Base-by-base conservation (phyloP, 2,888 invertebrate genomes). In the Atherix ibis region DNA sequence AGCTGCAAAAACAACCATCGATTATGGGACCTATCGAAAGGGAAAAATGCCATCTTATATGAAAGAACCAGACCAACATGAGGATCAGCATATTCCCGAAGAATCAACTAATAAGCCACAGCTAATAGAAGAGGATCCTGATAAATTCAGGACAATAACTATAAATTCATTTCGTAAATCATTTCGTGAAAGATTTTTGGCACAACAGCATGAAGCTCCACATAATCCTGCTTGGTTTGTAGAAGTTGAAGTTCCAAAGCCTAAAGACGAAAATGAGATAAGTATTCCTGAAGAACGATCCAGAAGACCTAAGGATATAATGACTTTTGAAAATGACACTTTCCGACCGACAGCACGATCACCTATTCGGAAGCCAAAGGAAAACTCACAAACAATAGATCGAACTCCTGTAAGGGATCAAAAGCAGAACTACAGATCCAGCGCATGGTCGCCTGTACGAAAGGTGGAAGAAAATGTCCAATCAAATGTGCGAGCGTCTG, bases 171-270 rank as follows among this genome's bases (percentile, higher is more conserved):
- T 57, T 35, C 56, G 58, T 9, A 57, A 54, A 40, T 58, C 60
- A 1, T 59, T 60, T 41, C 52, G 58, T 2, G 56, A 59, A 4
- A 52, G 51, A 17, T 46, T 60, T 34, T 33, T 58, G 31, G 46
- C 53, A 12, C 48, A 53, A 26, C 50, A 54, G 22, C 53, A 54
- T 12, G 51, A 58, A 13, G 47, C 49, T 4, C 52, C 54, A 0
- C 47, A 59, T 30, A 58, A 58, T 48, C 60, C 61, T 18, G 44
- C 60, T 34, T 59, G 59, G 59, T 59, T 59, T 39, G 56, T 59
- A 4, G 54, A 55, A 39, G 60, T 59, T 5, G 57, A 58, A 3
- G 38, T 48, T 18, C 44, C 48, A 1, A 17, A 17, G 27, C 2
- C n/a, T 12, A 25, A 19, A 2, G 15, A 29, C 17, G 19, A 35